phyloP scores from a whole-genome alignment of 2,888 invertebrate genomes.

The Meliscaeva auricollis region DNA sequence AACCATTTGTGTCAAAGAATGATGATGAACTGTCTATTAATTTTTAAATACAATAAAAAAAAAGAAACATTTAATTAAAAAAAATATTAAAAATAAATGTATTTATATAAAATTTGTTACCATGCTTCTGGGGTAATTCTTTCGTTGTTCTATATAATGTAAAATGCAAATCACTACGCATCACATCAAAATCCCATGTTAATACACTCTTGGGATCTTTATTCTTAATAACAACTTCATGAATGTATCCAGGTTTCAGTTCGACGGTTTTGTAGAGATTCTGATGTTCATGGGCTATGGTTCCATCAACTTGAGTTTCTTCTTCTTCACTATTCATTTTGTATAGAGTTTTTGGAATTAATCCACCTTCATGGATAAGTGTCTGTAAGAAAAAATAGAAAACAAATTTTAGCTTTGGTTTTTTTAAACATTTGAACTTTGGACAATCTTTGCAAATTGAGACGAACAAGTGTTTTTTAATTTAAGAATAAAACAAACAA shows the following conservation, averaged over 20 bases:
- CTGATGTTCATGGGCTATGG: slow-evolving; percentile 80
- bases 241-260: slow-evolving; percentile 86
- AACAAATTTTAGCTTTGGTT: neutral
- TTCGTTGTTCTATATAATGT: slow-evolving; percentile 86
- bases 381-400: slow-evolving; percentile 85
- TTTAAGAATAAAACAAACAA: no score
- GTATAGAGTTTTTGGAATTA: slow-evolving; percentile 94
- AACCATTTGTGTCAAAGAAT: slow-evolving; percentile 87
- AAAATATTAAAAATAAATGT: neutral
- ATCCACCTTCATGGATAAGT: slow-evolving; percentile 93
- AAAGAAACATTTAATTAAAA: neutral
- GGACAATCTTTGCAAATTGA: slow-evolving; percentile 44
- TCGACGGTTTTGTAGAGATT: slow-evolving; percentile 83
- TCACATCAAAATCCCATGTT: slow-evolving; percentile 98
- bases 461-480: no score
- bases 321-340: slow-evolving; percentile 85
- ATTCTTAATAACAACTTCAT: slow-evolving; percentile 91
- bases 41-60: neutral
- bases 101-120: slow-evolving; percentile 77
- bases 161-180: slow-evolving; percentile 95
- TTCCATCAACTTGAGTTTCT: slow-evolving; percentile 77
- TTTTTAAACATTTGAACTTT: neutral
- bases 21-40: slow-evolving; percentile 84
- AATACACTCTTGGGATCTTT: slow-evolving; percentile 94
- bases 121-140: slow-evolving; percentile 81